Conservation (phyloP, 1,140 invertebrate genomes). For the Lasaia peninsularis region DNA sequence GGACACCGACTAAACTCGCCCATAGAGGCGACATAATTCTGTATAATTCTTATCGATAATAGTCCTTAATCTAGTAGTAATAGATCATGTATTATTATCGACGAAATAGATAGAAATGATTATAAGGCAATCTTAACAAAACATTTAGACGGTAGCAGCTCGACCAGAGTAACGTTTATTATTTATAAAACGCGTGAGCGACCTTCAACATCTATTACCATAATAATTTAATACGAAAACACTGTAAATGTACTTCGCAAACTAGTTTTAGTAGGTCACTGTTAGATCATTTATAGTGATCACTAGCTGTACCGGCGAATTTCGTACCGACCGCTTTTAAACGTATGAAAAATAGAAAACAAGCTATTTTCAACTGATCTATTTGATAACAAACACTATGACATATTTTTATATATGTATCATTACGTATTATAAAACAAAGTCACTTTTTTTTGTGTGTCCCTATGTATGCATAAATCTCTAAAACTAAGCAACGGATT, state of each 20-base stretch:
- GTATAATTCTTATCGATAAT: neutral
- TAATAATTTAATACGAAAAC: neutral
- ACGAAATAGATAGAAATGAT: neutral
- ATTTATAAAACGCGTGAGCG: neutral
- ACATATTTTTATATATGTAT: no score
- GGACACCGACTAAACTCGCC: no score
- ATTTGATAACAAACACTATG: no score
- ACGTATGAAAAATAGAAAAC: no score
- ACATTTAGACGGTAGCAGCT: neutral
- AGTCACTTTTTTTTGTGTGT: no score
- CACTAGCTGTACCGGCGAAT: no score
- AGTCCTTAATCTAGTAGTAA: neutral
- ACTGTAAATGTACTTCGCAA: neutral
- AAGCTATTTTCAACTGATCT: no score
- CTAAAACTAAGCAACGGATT: no score
- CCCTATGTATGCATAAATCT: no score
- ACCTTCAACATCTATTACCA: neutral
- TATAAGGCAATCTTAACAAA: conserved; percentile 9
- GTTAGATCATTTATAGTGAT: no score
- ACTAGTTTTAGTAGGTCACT: neutral
- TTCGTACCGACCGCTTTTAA: no score
- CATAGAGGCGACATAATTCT: neutral
- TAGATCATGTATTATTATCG: neutral
- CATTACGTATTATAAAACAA: no score
- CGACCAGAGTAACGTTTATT: neutral